Evolutionary conservation across 2,113 vertebrate genomes (phyloP).

Genomic region (Callipepla californica): DNA sequence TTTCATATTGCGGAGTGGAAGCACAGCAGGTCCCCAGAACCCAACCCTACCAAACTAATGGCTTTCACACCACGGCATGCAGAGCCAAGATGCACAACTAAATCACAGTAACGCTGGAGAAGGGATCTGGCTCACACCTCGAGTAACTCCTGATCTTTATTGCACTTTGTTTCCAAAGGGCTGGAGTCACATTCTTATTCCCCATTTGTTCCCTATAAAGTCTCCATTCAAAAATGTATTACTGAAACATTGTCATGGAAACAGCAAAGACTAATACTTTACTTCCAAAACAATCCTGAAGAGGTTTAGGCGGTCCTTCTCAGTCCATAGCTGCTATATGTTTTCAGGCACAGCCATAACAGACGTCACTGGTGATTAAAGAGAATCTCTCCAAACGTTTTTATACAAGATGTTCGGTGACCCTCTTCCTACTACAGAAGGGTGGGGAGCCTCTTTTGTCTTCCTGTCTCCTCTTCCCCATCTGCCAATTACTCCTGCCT

Average conservation of each 20-base stretch:
- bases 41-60: neutral
- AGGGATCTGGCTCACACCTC: constrained; percentile 44
- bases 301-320: neutral
- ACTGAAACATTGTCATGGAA: constrained; percentile 51
- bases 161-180: neutral
- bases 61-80: neutral
- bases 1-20: neutral
- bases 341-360: neutral
- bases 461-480: neutral
- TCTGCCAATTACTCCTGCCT: neutral
- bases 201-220: constrained; percentile 61
- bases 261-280: constrained; percentile 26
- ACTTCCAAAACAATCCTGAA: constrained; percentile 32
- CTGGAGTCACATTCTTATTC: constrained; percentile 53
- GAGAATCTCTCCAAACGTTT: neutral
- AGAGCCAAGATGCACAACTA: constrained; percentile 21
- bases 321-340: neutral
- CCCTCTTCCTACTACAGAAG: neutral
- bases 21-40: neutral
- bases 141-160: constrained; percentile 40
- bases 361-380: neutral
- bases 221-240: constrained; percentile 16
- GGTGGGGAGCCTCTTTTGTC: neutral
- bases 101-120: neutral
- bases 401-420: neutral